A percentile compares a stretch with the other conserved stretches of the same genome.
phyloP scores from a whole-genome alignment of 2,113 vertebrate species.

The Grammomys dolichurus region DNA sequence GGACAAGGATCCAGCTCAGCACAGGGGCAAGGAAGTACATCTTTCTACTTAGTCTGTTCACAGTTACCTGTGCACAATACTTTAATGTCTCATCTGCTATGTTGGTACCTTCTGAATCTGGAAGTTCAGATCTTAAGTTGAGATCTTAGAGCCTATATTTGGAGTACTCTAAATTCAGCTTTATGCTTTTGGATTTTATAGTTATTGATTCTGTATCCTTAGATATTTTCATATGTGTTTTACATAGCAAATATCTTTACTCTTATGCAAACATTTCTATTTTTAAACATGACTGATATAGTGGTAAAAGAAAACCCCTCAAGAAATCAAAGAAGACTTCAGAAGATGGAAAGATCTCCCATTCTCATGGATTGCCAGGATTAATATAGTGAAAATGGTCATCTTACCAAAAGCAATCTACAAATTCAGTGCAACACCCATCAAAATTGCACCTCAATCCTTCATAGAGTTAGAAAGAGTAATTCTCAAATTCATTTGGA shows the following conservation, averaged over 20 bases:
- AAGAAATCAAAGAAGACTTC: not conserved
- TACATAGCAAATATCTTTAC: not conserved
- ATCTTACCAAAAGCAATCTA: too few relatives aligned
- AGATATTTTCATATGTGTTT: not conserved
- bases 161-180: not conserved
- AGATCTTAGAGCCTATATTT: not conserved
- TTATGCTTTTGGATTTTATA: not conserved
- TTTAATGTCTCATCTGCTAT: not conserved
- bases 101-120: not conserved
- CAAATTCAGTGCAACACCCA: too few relatives aligned
- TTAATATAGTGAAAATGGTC: too few relatives aligned
- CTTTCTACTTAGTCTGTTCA: not conserved
- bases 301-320: not conserved
- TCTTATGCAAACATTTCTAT: not conserved
- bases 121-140: too few relatives aligned
- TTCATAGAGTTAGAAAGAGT: too few relatives aligned
- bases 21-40: not conserved
- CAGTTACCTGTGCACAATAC: not conserved
- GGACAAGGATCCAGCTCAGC: not conserved
- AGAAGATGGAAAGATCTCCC: too few relatives aligned
- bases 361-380: too few relatives aligned
- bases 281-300: not conserved
- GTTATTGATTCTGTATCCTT: not conserved
- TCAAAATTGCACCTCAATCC: too few relatives aligned
- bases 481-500: too few relatives aligned